phyloP scores from a whole-genome alignment of 2,888 invertebrate species.

The Drosophila cracens region DNA sequence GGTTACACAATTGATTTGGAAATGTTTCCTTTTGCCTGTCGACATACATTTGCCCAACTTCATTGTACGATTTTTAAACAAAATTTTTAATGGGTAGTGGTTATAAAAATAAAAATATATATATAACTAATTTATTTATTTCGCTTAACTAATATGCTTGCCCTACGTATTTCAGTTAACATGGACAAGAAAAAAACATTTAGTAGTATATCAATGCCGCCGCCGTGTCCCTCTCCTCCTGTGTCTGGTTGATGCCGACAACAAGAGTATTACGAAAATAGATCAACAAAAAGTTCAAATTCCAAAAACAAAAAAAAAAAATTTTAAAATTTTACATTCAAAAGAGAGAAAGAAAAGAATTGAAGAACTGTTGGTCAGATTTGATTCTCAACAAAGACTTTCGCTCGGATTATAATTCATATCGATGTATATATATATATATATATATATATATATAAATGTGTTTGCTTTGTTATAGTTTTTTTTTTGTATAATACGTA shows the following conservation, averaged over 20 bases:
- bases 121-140: slow-evolving; percentile 24
- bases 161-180: slow-evolving; percentile 31
- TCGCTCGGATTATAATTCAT: slow-evolving; percentile 38
- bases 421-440: slow-evolving; percentile 9
- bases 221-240: slow-evolving; percentile 13
- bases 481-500: slow-evolving; percentile 54
- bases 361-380: slow-evolving; percentile 30
- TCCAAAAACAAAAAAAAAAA: slow-evolving; percentile 21
- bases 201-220: slow-evolving; percentile 29
- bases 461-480: slow-evolving; percentile 31
- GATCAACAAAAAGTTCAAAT: slow-evolving; percentile 50
- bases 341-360: slow-evolving; percentile 22
- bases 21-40: neutral
- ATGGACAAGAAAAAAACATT: slow-evolving; percentile 10
- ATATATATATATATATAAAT: slow-evolving; percentile 40
- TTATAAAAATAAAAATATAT: slow-evolving; percentile 9
- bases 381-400: slow-evolving; percentile 45
- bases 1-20: neutral
- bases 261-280: slow-evolving; percentile 44
- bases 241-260: slow-evolving; percentile 38
- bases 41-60: neutral
- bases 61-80: neutral
- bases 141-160: slow-evolving; percentile 38
- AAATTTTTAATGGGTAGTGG: slow-evolving; percentile 1
- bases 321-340: slow-evolving; percentile 20